Evolutionary conservation across 2,888 invertebrate species (phyloP).

Genomic region (Trichogramma evanescens): DNA sequence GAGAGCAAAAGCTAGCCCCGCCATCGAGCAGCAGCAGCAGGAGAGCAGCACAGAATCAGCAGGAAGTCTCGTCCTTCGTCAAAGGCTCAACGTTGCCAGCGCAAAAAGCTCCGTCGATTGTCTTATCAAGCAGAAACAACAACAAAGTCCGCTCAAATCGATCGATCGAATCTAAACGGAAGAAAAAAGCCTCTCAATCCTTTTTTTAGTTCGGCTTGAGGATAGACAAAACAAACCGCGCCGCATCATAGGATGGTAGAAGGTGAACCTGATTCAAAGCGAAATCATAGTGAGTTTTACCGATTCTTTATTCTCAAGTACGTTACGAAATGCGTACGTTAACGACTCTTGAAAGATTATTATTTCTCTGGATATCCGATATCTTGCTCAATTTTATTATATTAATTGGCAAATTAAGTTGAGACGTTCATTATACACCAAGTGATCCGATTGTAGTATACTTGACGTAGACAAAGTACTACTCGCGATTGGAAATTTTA

Average conservation of each 20-base stretch:
- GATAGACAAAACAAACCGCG: conserved; percentile 42
- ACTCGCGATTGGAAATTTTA: no score
- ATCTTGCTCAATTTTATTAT: no score
- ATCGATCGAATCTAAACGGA: neutral
- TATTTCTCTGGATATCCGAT: no score
- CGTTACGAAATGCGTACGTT: no score
- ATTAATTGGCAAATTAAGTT: no score
- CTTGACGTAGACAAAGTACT: no score
- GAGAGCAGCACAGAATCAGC: conserved; percentile 45
- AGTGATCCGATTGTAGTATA: no score
- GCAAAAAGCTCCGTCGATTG: conserved; percentile 11
- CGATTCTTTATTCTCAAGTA: no score
- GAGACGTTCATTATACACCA: no score
- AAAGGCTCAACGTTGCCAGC: conserved; percentile 16
- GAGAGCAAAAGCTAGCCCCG: conserved; percentile 45
- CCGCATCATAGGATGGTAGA: conserved; percentile 78
- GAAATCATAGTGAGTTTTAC: conserved; percentile 62
- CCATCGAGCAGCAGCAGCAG: conserved; percentile 42
- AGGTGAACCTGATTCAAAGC: conserved; percentile 75
- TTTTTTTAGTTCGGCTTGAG: conserved; percentile 32
- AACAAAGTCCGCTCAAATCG: neutral
- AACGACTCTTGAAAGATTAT: no score
- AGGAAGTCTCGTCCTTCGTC: conserved; percentile 36
- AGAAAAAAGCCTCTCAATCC: neutral
- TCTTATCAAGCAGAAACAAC: conserved; percentile 23